Conservation (phyloP, 2,888 invertebrate species). For the Abrostola tripartita region DNA sequence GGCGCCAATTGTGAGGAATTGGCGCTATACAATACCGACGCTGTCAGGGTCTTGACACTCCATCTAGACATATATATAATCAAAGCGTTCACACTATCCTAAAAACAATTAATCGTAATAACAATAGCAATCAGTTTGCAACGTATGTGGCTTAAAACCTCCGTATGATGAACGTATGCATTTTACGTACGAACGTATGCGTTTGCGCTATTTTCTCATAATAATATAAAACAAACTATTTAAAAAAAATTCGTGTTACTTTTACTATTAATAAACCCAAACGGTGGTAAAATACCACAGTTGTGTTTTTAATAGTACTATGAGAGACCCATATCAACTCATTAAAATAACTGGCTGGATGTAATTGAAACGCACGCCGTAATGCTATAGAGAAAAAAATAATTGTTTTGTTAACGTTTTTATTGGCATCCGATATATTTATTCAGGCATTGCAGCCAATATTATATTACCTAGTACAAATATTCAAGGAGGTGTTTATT, state of each 20-base stretch:
- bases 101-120: constrained; percentile 19
- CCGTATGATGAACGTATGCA: no score
- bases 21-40: no score
- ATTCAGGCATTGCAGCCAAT: constrained; percentile 10
- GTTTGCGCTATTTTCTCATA: no score
- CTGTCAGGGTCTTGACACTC: no score
- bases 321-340: not conserved
- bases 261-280: no score
- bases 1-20: no score
- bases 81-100: constrained; percentile 6
- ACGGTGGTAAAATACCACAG: no score
- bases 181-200: no score
- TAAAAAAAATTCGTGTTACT: no score
- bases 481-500: not conserved
- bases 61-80: no score
- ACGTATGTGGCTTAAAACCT: not conserved
- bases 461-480: not conserved
- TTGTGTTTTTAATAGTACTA: no score
- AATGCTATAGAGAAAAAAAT: not conserved
- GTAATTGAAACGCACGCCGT: not conserved
- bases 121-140: not conserved
- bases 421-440: not conserved
- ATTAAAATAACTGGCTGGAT: constrained; percentile 9
- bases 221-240: no score
- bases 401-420: not conserved